Evolutionary conservation across 2,888 invertebrate species (phyloP).

Genomic region (Eurois occulta): DNA sequence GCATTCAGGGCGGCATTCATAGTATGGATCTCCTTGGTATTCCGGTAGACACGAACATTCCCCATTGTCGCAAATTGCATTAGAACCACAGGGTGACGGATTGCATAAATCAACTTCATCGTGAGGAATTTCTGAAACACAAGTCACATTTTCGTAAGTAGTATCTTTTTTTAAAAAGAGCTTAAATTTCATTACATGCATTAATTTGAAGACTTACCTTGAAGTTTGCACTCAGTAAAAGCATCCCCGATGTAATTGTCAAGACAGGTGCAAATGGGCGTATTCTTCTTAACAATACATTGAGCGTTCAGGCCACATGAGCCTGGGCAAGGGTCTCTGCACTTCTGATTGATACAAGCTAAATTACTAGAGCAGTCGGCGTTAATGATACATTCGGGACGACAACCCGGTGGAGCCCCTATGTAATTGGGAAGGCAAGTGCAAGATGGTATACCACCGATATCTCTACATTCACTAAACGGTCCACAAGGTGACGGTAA

Average conservation of each 20-base stretch:
- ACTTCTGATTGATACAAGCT: slow-evolving; percentile 94
- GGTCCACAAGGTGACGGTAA: slow-evolving; percentile 92
- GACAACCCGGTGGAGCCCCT: slow-evolving; percentile 93
- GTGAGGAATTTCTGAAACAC: slow-evolving; percentile 75
- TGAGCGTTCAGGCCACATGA: slow-evolving; percentile 93
- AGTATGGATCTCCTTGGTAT: slow-evolving; percentile 92
- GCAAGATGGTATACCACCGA: slow-evolving; percentile 91
- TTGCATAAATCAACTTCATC: slow-evolving; percentile 90
- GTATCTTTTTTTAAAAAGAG: not conserved
- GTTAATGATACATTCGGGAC: slow-evolving; percentile 93
- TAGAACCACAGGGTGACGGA: slow-evolving; percentile 92
- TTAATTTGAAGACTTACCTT: slow-evolving; percentile 80
- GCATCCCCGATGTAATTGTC: slow-evolving; percentile 94
- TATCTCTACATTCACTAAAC: slow-evolving; percentile 92
- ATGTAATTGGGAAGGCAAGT: slow-evolving; percentile 92
- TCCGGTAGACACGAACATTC: slow-evolving; percentile 91
- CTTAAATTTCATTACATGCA: not conserved
- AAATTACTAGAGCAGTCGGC: slow-evolving; percentile 94
- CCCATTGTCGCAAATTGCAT: slow-evolving; percentile 90
- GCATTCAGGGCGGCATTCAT: slow-evolving; percentile 93
- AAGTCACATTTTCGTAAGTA: slow-evolving; percentile 16
- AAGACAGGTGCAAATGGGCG: slow-evolving; percentile 93
- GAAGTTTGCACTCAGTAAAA: slow-evolving; percentile 91
- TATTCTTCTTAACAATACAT: slow-evolving; percentile 93
- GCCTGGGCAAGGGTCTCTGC: slow-evolving; percentile 95